A percentile compares a stretch with the other conserved stretches of the same genome.
phyloP scores from a whole-genome alignment of 2,888 invertebrate genomes.

The Microctonus aethiopoides region DNA sequence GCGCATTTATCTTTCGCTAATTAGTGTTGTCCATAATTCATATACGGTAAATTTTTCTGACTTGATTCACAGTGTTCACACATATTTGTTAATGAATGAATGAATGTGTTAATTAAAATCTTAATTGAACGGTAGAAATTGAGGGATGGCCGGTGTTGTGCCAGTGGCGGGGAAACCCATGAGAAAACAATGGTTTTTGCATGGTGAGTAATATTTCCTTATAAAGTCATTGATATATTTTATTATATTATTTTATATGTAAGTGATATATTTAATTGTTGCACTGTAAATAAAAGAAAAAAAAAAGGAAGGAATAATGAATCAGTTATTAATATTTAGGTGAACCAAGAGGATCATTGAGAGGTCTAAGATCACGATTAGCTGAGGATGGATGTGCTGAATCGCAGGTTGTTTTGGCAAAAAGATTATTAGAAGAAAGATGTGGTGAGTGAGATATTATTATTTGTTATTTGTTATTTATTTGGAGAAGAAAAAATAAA shows the following conservation, averaged over 20 bases:
- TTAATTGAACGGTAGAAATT: not conserved
- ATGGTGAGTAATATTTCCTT: conserved; percentile 70
- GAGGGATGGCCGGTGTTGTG: conserved; percentile 71
- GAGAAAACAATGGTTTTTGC: conserved; percentile 81
- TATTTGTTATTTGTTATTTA: no score
- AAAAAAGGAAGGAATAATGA: no score
- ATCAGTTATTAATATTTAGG: conserved; percentile 69
- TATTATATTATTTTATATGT: not conserved
- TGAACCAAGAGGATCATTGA: conserved; percentile 75
- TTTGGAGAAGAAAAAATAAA: no score
- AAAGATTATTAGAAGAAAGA: conserved; percentile 82
- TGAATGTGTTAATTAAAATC: not conserved
- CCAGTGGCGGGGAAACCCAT: conserved; percentile 73
- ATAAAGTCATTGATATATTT: no score
- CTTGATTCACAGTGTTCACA: not conserved
- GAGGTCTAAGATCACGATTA: conserved; percentile 75
- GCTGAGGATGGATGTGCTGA: conserved; percentile 92
- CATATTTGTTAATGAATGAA: not conserved
- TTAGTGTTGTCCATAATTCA: no score
- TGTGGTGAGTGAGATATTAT: conserved; percentile 74
- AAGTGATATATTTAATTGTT: no score
- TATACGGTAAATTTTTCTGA: not conserved
- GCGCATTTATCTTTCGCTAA: not conserved
- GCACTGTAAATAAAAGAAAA: not conserved
- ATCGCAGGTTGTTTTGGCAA: conserved; percentile 88